These are phyloP conservation scores for Phenganax stokvisi DNA, from an alignment of 92 coral and sea anemone genomes.

Conservation along the genomic window DNA sequence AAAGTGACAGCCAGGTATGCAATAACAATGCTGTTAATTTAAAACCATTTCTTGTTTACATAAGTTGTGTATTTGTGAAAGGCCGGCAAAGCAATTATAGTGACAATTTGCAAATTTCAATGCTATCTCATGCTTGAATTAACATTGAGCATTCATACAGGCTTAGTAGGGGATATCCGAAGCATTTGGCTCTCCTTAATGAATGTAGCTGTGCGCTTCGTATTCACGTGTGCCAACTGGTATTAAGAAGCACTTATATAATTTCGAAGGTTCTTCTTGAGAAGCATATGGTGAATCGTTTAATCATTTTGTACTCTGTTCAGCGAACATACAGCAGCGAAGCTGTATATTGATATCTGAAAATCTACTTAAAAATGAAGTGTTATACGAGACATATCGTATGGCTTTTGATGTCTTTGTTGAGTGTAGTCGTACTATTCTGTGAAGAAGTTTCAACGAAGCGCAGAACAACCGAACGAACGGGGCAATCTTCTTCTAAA, in stretches of 20 bases:
- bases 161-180: slow-evolving; percentile 19
- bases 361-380: slow-evolving; percentile 21
- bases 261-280: background rate
- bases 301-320: background rate
- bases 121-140: background rate
- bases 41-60: slow-evolving; percentile 13
- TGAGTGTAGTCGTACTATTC: slow-evolving; percentile 5
- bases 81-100: slow-evolving; percentile 4
- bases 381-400: background rate
- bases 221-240: background rate
- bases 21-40: slow-evolving; percentile 4
- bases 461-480: background rate
- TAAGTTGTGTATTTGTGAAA: slow-evolving; percentile 3
- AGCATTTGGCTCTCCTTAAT: background rate
- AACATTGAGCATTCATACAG: background rate
- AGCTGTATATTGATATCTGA: background rate
- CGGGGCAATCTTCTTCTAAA: slow-evolving; percentile 29
- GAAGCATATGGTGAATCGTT: background rate
- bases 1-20: background rate
- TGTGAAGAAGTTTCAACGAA: background rate
- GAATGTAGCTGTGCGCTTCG: background rate
- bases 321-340: background rate
- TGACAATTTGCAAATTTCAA: slow-evolving; percentile 29
- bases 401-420: background rate
- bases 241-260: background rate